Percentiles rank a stretch among this genome's conserved stretches.
These are phyloP conservation scores for Cyclina sinensis DNA, from an alignment of 1,140 invertebrate species.

Conservation along the genomic window DNA sequence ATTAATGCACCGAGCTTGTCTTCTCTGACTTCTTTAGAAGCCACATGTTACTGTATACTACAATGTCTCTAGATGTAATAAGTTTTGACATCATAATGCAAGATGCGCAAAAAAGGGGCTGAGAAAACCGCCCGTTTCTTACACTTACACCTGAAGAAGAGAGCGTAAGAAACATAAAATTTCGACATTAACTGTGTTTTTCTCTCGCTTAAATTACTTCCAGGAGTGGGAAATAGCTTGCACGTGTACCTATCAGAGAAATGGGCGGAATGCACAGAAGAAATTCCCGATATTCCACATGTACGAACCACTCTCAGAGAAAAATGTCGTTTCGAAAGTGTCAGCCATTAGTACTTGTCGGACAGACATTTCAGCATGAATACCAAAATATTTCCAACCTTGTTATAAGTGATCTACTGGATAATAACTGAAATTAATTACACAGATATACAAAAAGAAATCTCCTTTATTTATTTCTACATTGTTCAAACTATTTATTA, in stretches of 20 bases:
- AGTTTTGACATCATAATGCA: too few species aligned
- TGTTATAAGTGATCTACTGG: neutral
- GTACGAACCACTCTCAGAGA: neutral
- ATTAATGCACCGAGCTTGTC: too few species aligned
- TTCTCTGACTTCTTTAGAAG: too few species aligned
- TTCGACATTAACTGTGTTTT: slow-evolving; percentile 20
- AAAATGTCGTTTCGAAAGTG: neutral
- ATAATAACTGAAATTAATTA: too few species aligned
- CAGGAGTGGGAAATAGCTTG: slow-evolving; percentile 14
- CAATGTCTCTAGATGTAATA: too few species aligned
- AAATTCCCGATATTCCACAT: neutral
- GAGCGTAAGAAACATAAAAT: neutral
- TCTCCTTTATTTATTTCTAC: too few species aligned
- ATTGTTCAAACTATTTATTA: too few species aligned
- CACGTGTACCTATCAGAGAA: slow-evolving; percentile 22
- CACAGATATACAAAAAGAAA: too few species aligned
- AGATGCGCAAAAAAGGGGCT: too few species aligned
- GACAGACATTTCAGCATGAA: neutral
- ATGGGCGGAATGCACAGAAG: slow-evolving; percentile 27
- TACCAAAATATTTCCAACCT: neutral
- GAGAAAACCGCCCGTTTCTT: too few species aligned
- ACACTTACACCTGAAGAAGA: neutral
- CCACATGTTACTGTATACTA: too few species aligned
- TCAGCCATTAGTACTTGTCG: slow-evolving; percentile 19
- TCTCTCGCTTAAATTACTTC: slow-evolving; percentile 1